Conservation (phyloP, 2,113 vertebrate species). For the Sturnus vulgaris region DNA sequence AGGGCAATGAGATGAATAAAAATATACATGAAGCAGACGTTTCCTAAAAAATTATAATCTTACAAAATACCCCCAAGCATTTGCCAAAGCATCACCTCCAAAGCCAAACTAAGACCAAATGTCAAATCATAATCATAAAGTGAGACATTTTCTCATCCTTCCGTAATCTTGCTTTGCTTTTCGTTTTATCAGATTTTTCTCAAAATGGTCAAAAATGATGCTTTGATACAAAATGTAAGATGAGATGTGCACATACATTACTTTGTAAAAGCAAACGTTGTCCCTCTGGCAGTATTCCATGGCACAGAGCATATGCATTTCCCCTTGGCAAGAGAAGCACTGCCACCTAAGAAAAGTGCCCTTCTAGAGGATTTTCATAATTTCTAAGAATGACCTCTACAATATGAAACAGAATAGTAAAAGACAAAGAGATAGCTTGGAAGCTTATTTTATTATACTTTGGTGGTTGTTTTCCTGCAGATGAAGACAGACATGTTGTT, state of each 20-base stretch:
- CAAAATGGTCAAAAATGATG: background rate
- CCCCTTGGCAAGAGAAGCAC: background rate
- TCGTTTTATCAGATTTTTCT: background rate
- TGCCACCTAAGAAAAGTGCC: background rate
- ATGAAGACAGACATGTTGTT: conserved; percentile 7
- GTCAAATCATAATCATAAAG: background rate
- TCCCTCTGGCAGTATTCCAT: background rate
- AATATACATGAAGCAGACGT: background rate
- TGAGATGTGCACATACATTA: fast-evolving
- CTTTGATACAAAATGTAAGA: background rate
- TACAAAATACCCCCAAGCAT: background rate
- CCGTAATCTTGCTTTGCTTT: background rate
- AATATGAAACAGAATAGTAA: background rate
- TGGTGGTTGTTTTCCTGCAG: conserved; percentile 21
- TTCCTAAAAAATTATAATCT: background rate
- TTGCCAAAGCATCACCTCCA: background rate
- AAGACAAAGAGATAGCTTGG: background rate
- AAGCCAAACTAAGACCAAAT: background rate
- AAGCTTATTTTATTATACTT: conserved; percentile 70
- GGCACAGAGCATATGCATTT: fast-evolving
- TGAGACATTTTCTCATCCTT: background rate
- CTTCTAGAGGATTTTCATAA: background rate
- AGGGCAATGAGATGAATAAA: background rate
- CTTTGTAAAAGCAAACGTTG: background rate
- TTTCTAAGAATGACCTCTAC: background rate